Percentiles rank a stretch among this genome's conserved stretches.
These are phyloP conservation scores for Cantharis flavilabris DNA, from an alignment of 2,888 invertebrate species.

Conservation along the genomic window DNA sequence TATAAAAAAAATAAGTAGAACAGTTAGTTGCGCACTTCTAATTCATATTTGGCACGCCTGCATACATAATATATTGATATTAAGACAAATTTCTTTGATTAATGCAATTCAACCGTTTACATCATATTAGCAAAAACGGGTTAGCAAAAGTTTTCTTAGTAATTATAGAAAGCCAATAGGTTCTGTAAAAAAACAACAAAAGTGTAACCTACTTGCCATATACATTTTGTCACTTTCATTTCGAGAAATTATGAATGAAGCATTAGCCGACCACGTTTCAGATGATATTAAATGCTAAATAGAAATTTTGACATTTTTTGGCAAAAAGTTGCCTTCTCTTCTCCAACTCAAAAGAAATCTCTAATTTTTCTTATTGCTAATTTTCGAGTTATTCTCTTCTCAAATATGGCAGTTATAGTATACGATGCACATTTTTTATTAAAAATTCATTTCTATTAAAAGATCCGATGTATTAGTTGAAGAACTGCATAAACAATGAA, in stretches of 20 bases:
- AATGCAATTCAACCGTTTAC: conserved; percentile 2
- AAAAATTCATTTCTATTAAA: background rate
- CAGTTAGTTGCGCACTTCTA: conserved; percentile 14
- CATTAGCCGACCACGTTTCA: background rate
- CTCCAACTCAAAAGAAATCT: background rate
- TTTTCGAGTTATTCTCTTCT: no score
- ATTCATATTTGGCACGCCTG: background rate
- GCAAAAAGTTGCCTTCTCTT: background rate
- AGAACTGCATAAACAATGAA: background rate
- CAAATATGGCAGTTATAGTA: background rate
- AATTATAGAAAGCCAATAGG: conserved; percentile 2
- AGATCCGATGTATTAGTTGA: background rate
- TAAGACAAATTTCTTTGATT: conserved; percentile 1
- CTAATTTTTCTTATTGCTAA: no score
- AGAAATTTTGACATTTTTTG: background rate
- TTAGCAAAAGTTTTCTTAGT: conserved; percentile 4
- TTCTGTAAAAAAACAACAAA: conserved; percentile 1
- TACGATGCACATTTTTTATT: background rate
- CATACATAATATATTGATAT: background rate
- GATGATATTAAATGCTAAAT: background rate
- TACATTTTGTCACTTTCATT: conserved; percentile 3
- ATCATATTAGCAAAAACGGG: conserved; percentile 3
- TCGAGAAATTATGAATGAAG: background rate
- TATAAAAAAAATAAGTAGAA: conserved; percentile 13
- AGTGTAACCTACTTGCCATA: background rate